phyloP scores from a whole-genome alignment of 1,140 invertebrate species.

The Muscidifurax raptorellus region DNA sequence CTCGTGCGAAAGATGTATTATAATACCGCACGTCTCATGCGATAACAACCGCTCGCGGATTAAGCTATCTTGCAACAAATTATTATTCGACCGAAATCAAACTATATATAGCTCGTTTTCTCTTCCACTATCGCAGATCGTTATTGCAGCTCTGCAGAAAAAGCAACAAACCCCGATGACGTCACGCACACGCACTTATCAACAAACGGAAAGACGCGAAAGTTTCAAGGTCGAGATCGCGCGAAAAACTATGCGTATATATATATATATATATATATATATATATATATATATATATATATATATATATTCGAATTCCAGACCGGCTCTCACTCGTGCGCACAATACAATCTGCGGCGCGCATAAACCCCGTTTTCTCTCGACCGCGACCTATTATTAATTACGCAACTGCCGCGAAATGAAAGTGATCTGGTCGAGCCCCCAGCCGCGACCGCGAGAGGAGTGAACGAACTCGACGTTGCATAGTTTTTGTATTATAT shows the following conservation, averaged over 20 bases:
- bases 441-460: background rate
- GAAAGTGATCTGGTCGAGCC: slow-evolving; percentile 38
- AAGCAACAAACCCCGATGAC: background rate
- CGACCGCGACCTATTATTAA: background rate
- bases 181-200: background rate
- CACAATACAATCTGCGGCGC: background rate
- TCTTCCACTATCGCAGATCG: too few relatives aligned
- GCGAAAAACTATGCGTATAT: background rate
- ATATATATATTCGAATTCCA: background rate
- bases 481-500: too few relatives aligned
- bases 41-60: too few relatives aligned
- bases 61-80: too few relatives aligned
- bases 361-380: background rate
- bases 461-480: background rate
- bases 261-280: background rate
- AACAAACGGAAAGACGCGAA: too few relatives aligned
- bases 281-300: background rate
- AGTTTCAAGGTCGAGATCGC: slow-evolving; percentile 28
- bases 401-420: background rate
- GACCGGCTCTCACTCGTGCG: background rate
- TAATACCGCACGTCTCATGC: too few relatives aligned
- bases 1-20: too few relatives aligned
- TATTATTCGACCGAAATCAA: too few relatives aligned
- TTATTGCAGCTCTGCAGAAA: too few relatives aligned
- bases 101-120: too few relatives aligned